Percentiles rank a stretch among this genome's conserved stretches.
Evolutionary conservation across 2,888 invertebrate species (phyloP).

Genomic region (Tipula unca): DNA sequence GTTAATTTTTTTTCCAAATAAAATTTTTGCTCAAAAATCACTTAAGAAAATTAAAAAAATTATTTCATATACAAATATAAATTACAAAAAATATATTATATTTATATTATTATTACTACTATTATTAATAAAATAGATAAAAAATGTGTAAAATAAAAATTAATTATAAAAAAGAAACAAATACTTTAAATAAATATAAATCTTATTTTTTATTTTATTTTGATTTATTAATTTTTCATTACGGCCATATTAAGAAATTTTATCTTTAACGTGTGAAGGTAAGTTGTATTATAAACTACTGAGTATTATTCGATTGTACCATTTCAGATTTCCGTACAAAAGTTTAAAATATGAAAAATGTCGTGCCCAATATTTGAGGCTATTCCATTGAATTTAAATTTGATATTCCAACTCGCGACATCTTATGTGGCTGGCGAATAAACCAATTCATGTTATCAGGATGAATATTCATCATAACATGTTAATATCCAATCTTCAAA

Average conservation of each 20-base stretch:
- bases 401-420: no score
- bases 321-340: no score
- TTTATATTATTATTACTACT: neutral
- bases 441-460: no score
- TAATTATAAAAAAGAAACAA: slow-evolving; percentile 9
- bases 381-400: no score
- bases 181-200: slow-evolving; percentile 14
- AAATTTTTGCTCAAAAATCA: slow-evolving; percentile 1
- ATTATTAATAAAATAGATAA: slow-evolving; percentile 1
- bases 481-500: no score
- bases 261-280: neutral
- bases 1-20: neutral
- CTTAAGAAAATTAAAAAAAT: neutral
- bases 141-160: neutral
- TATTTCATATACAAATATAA: neutral
- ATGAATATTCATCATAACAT: no score
- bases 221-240: neutral
- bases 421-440: no score
- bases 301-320: no score
- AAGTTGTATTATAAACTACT: neutral
- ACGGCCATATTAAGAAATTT: no score
- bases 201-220: neutral
- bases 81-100: neutral
- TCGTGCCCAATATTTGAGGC: no score
- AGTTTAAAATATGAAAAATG: no score